Base-by-base conservation (phyloP, 2,113 vertebrate genomes). In the Nothoprocta pentlandii region DNA sequence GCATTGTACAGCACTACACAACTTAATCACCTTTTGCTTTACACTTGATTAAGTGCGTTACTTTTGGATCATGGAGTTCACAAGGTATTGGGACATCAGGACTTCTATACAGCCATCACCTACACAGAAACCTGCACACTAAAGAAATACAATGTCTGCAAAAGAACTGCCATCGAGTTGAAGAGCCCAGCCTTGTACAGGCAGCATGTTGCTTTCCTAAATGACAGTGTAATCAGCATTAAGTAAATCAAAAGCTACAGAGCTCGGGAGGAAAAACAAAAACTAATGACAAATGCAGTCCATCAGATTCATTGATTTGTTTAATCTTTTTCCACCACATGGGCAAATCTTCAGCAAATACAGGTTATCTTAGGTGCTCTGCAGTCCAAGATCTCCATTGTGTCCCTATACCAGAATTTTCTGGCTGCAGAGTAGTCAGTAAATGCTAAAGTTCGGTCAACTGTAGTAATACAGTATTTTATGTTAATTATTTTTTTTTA, bases 21-120 rank as follows among this genome's bases (percentile, higher is more conserved):
- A 91, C 71, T 96, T 94, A 96, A 97, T 97, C 96, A 93, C 92
- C 79, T 94, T 91, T 93, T 85, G 85, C 94, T 96, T 97, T 94
- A 94, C 96, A 94, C 95, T 96, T 96, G 96, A 97, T 93, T 97
- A 96, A 94, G 63, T 82, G 91, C 87, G 77, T 95, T 97, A 96
- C 93, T 96, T 94, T 47, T 90, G 96, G 96, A 94, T 96, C 90
- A 89, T 74, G 28, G 92, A 89, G 92, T 91, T 97, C 96, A 92
- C 94, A 93, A 93, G 94, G 69, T 79, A 92, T 44, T 94, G 92
- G 91, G 93, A 89, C 89, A 89, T 93, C 77, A 70, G 82, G 79
- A 36, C 93, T 94, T 71, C 73, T 76, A 10, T 88, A 49, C 41
- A 92, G 68, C 89, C 93, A 81, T 92, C 92, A 89, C 84, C 93